These are phyloP conservation scores for Helicorthomorpha holstii DNA, from an alignment of 1,140 invertebrate species.

Conservation along the genomic window DNA sequence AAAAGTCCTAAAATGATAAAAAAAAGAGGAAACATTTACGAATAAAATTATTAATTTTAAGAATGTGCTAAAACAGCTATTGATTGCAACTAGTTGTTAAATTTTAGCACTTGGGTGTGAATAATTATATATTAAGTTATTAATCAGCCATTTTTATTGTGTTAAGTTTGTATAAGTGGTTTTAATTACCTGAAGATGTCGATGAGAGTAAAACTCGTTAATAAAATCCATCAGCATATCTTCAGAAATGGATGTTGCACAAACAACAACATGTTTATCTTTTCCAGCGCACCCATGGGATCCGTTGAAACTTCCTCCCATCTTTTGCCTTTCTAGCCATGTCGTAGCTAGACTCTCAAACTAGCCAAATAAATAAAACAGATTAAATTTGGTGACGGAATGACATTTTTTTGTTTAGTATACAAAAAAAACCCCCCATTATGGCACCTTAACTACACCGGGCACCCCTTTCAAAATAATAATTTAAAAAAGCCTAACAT, in stretches of 20 bases:
- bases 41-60: too few relatives aligned
- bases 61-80: too few relatives aligned
- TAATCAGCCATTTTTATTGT: not conserved
- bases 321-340: slow-evolving; percentile 47
- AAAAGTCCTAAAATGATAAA: slow-evolving; percentile 53
- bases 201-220: slow-evolving; percentile 97
- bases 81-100: not conserved
- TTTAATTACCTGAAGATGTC: slow-evolving; percentile 52
- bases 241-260: slow-evolving; percentile 82
- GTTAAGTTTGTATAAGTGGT: not conserved
- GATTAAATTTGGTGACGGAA: too few relatives aligned
- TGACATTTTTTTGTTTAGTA: too few relatives aligned
- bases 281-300: slow-evolving; percentile 74
- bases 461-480: too few relatives aligned
- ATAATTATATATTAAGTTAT: too few relatives aligned
- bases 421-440: too few relatives aligned
- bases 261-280: slow-evolving; percentile 94
- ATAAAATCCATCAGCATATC: slow-evolving; percentile 98
- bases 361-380: not conserved
- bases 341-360: slow-evolving; percentile 7
- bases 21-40: too few relatives aligned
- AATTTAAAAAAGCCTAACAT: too few relatives aligned
- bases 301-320: slow-evolving; percentile 71
- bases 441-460: too few relatives aligned
- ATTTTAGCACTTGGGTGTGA: too few relatives aligned